Evolutionary conservation across 2,888 invertebrate species (phyloP), one percentile per base, ranked within the genome.

Genomic region (Trissolcus japonicus): DNA sequence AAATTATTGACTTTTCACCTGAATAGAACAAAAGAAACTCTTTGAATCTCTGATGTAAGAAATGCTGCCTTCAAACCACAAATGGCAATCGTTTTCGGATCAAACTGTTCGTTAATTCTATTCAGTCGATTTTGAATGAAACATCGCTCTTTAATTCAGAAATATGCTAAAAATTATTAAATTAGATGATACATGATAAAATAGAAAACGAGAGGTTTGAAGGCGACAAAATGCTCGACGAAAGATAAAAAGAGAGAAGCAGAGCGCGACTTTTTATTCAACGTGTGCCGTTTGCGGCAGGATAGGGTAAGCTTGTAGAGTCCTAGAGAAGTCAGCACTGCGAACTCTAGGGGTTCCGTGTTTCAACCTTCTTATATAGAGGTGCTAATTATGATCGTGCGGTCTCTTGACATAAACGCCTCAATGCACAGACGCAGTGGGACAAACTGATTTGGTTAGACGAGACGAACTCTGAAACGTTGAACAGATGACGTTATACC

Each of bases 321-420:
- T 84, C 86, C 86, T 87, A 87, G 83, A 87, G 83, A 87, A 86
- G 83, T 86, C 85, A 85, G 85, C 82, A 80, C 83, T 76, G 84
- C 84, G 85, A 81, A 83, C 81, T 86, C 85, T 85, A 86, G 85
- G 79, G 85, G 82, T 82, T 86, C 83, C 82, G 82, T 83, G 83
- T 85, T 86, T 85, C 84, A 83, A 81, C 83, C 82, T 84, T 80
- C 86, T 86, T 84, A 83, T 84, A 81, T 83, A 80, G n/a, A n/a
- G 77, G 76, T 81, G 85, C 88, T 88, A 88, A 88, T 88, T 88
- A 88, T 87, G 87, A 85, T 86, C 86, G 83, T 87, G 81, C 78
- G 83, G 84, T 84, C 86, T 86, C 87, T 87, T 84, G 82, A 86
- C 83, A 82, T 83, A 83, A 86, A 87, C 83, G 87, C 86, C 83